Conservation (phyloP, 2,797 vertebrate genomes). For the Lindbergichthys nudifrons region DNA sequence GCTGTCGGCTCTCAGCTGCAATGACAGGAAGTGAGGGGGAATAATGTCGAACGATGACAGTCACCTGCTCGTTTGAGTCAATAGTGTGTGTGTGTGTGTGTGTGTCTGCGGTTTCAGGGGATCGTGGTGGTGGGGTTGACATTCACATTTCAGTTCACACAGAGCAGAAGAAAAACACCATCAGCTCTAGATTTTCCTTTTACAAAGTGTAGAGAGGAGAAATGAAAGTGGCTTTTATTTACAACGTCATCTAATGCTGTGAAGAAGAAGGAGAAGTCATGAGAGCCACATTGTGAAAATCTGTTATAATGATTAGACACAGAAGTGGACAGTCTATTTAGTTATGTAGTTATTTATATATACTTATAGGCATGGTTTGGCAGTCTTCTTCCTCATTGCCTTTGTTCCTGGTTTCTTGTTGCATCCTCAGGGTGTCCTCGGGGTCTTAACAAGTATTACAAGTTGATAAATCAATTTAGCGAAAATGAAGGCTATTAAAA, state of each 20-base stretch:
- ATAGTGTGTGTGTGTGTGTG: background rate
- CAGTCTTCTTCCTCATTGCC: background rate
- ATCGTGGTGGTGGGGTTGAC: background rate
- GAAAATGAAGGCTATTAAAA: no score
- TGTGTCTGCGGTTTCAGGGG: background rate
- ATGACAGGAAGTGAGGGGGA: slow-evolving; percentile 20
- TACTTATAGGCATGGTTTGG: background rate
- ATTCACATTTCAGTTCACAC: slow-evolving; percentile 41
- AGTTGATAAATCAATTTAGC: no score
- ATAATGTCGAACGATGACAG: background rate
- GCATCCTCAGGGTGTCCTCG: no score
- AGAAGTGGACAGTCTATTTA: background rate
- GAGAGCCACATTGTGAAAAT: background rate
- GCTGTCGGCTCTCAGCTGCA: background rate
- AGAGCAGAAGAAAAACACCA: background rate
- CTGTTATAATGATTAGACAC: background rate
- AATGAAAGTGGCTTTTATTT: slow-evolving; percentile 15
- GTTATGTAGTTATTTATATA: background rate
- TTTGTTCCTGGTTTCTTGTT: background rate
- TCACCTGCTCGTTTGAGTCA: slow-evolving; percentile 13
- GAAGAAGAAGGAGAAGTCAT: background rate
- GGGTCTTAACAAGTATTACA: no score
- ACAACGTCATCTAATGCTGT: background rate
- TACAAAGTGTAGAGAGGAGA: background rate
- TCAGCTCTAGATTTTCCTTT: accelerated